Evolutionary conservation across 2,888 invertebrate species (phyloP).

Genomic region (Drosophila falleni): DNA sequence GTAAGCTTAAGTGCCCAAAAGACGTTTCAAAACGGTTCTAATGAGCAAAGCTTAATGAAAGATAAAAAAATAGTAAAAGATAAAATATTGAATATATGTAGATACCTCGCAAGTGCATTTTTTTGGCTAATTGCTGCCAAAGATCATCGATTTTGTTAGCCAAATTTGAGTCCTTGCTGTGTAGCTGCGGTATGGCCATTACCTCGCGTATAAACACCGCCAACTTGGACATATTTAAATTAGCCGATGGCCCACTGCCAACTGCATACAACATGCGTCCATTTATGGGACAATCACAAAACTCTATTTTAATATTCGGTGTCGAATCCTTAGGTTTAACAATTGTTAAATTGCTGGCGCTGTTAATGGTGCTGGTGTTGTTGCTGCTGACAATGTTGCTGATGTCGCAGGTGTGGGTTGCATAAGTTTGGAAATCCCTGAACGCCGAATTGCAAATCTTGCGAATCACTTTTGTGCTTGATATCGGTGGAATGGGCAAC

Average conservation of each 20-base stretch:
- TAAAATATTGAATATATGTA: not conserved
- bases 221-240: conserved; percentile 55
- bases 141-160: conserved; percentile 17
- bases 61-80: no score
- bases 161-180: conserved; percentile 43
- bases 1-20: no score
- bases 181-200: conserved; percentile 73
- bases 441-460: not conserved
- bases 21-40: no score
- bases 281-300: conserved; percentile 34
- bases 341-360: not conserved
- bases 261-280: conserved; percentile 43
- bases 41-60: no score
- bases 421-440: not conserved
- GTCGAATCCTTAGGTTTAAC: not conserved
- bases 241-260: conserved; percentile 13
- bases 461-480: not conserved
- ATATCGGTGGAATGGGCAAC: not conserved
- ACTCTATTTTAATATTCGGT: conserved; percentile 46
- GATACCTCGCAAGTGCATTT: conserved; percentile 66
- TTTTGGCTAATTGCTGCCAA: conserved; percentile 65
- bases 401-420: not conserved
- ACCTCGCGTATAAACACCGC: conserved; percentile 69
- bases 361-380: not conserved
- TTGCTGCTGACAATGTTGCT: not conserved